Base-by-base conservation (phyloP, 2,113 vertebrate species). In the Microcebus murinus region DNA sequence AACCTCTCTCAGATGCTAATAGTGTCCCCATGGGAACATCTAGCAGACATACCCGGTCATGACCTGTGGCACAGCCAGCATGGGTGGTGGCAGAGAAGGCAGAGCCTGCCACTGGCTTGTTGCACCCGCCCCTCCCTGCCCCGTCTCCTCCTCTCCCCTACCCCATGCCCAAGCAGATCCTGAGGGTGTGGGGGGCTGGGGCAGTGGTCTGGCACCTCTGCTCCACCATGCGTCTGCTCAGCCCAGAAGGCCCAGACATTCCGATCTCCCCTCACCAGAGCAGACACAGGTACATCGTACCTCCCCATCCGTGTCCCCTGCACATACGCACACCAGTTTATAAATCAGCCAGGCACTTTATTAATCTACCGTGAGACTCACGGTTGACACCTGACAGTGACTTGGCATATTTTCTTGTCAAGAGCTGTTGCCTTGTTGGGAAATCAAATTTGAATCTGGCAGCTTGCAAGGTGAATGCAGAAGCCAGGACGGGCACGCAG, bases 281-380 rank as follows among this genome's bases (percentile, higher is more conserved):
- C 61, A 76, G 8, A 82, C 67, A 14, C 23, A 5, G 67, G 29
- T 17, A 50, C 31, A 70, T 8, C 4, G 27, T 45, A 15, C 31
- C 12, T 57, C 31, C 1, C 6, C 29, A 70, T 13, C 48, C 29
- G 9, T 4, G 0, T 2, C 17, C 15, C 42, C 8, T 1, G 11
- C 7, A 81, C 11, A 57, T 1, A 29, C 21, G 6, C 8, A 1
- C 8, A 7, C 11, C 3, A 21, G 71, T 82, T 63, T 88, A 84
- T 48, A 84, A 57, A 71, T 42, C 15, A 7, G 6, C 59, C 70
- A 94, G 61, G n/a, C 18, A 55, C 31, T 92, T 68, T 48, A 57
- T 42, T 65, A 65, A 65, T 74, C 23, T 42, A 67, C 59, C 1
- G 0, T 3, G 25, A 83, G 61, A 89, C 61, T 71, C 76, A 17